Base-by-base conservation (phyloP, 2,888 invertebrate genomes). In the Drosophila meridionalis region DNA sequence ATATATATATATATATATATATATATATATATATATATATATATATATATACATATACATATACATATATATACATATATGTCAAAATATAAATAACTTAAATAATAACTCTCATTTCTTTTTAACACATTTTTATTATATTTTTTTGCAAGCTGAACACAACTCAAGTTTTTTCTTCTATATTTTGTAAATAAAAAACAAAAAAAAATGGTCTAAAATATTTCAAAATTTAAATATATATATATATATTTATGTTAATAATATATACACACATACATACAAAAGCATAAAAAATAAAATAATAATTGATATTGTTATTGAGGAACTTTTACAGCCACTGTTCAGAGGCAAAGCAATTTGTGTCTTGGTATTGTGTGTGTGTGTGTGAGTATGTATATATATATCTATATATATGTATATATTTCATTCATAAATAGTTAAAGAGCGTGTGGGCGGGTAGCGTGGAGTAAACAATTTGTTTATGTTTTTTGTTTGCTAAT, bases 291-390 rank as follows among this genome's bases (percentile, higher is more conserved):
- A 38, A 57, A 45, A 62, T 58, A 43, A 34, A 65, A 64, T 63
- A 55, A 53, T 52, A 76, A 72, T 73, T 78, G 62, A 64, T 82
- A 78, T 80, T 78, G 76, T n/a, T 30, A 82, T 81, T 81, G 87
- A 92, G 92, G 92, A 92, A 92, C 92, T 92, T 91, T 86, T 90
- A 90, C 89, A 91, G 91, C 92, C 91, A 89, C 87, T 91, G 91
- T 89, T 89, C 87, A 48, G 30, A 91, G 90, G 89, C 91, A 91
- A 91, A 91, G 86, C 89, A 91, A 86, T 86, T 87, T 82, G 69
- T 82, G 42, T 56, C 20, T 38, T 55, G 11, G 30, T 6, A 14
- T 12, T 30, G 1, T 47, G 26, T 45, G 11, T 45, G 11, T 26
- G 11, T 45, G 45, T 26, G 45, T 26, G 20, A 1, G 20, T 26